phyloP scores from a whole-genome alignment of 1,140 invertebrate species.

The Atopsyche davidsoni region DNA sequence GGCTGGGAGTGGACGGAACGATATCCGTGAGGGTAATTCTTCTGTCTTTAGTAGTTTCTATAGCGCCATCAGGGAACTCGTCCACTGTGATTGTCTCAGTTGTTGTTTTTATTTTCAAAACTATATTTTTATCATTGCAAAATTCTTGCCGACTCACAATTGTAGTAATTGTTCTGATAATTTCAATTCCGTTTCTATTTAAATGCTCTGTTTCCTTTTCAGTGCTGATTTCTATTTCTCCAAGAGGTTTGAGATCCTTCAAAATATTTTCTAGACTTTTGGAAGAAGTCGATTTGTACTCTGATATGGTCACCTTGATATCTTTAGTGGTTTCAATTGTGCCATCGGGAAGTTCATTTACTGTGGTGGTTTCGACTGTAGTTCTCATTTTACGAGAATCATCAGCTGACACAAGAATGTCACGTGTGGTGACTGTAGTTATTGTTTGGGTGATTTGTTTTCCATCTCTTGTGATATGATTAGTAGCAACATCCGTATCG shows the following conservation, averaged over 20 bases:
- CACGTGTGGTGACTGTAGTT: conserved; percentile 40
- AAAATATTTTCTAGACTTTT: conserved; percentile 33
- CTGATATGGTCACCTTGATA: conserved; percentile 39
- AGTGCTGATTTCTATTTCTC: conserved; percentile 34
- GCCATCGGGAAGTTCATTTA: conserved; percentile 38
- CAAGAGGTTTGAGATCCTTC: conserved; percentile 34
- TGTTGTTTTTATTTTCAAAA: conserved; percentile 38
- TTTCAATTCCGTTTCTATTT: conserved; percentile 34
- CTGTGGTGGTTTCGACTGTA: conserved; percentile 41
- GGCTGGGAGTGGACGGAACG: conserved; percentile 29
- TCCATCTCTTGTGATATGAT: conserved; percentile 35
- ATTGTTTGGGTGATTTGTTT: conserved; percentile 40
- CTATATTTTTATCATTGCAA: conserved; percentile 30
- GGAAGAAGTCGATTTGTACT: conserved; percentile 32
- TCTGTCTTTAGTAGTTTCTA: conserved; percentile 40
- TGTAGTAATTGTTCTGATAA: conserved; percentile 35
- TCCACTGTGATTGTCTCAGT: conserved; percentile 40
- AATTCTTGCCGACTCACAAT: conserved; percentile 37
- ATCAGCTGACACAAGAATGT: conserved; percentile 37
- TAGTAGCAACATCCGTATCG: conserved; percentile 37
- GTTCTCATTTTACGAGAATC: conserved; percentile 42
- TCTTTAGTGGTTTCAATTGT: conserved; percentile 44
- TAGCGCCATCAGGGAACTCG: conserved; percentile 41
- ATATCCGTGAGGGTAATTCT: conserved; percentile 40
- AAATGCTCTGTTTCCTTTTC: conserved; percentile 34